Percentiles rank a stretch among this genome's conserved stretches.
phyloP scores from a whole-genome alignment of 2,797 vertebrate genomes.

The Melanotaenia trifasciata region DNA sequence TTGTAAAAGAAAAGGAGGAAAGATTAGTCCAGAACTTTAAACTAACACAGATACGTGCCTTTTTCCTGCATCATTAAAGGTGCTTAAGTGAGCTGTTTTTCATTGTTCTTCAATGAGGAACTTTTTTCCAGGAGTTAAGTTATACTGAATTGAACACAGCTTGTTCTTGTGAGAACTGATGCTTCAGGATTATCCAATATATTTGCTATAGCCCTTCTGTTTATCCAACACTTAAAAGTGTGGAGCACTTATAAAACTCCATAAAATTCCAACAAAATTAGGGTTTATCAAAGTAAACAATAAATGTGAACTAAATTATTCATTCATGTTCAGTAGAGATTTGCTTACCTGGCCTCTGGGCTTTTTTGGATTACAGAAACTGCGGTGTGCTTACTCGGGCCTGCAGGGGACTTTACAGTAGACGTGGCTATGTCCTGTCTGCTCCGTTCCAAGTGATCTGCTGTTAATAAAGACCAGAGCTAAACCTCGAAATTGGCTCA shows the following conservation, averaged over 20 bases:
- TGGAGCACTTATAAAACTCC: neutral
- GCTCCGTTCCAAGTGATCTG: constrained; percentile 70
- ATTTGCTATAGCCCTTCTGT: neutral
- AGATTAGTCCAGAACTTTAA: constrained; percentile 25
- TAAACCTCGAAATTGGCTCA: neutral
- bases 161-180: constrained; percentile 10
- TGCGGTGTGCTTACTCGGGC: constrained; percentile 57
- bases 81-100: constrained; percentile 27
- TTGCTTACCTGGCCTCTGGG: constrained; percentile 81
- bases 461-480: constrained; percentile 47
- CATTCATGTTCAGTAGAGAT: neutral
- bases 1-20: neutral
- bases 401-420: constrained; percentile 68
- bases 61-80: constrained; percentile 15
- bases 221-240: constrained; percentile 12
- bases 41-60: constrained; percentile 9
- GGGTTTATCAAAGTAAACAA: constrained; percentile 4
- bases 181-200: neutral
- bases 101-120: constrained; percentile 16
- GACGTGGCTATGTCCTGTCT: constrained; percentile 85
- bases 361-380: constrained; percentile 52
- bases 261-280: constrained; percentile 2
- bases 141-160: neutral
- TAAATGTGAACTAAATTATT: constrained; percentile 12
- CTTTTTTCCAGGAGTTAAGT: neutral